Evolutionary conservation across 2,797 vertebrate genomes (phyloP).

Genomic region (Sebastes kiyomatsui): DNA sequence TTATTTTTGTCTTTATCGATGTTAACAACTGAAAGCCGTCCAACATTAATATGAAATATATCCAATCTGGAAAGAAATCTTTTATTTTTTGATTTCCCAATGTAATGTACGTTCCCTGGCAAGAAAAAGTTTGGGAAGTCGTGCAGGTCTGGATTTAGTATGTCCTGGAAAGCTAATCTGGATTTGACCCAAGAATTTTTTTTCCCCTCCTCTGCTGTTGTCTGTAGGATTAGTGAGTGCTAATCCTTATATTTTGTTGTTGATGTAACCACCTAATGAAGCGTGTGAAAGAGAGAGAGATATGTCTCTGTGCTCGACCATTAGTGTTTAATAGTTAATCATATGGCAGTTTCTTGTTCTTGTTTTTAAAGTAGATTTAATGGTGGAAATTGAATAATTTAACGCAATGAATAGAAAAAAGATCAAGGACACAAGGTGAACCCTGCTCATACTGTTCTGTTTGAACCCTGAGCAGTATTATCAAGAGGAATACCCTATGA

Average conservation of each 20-base stretch:
- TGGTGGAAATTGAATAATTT: neutral
- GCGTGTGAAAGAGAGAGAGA: neutral
- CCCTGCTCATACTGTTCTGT: neutral
- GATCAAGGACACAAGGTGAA: neutral
- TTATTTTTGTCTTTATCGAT: conserved; percentile 27
- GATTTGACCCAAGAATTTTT: neutral
- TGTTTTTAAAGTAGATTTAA: conserved; percentile 2
- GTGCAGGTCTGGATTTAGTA: conserved; percentile 19
- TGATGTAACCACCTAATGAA: neutral
- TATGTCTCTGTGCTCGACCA: neutral
- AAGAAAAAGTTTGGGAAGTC: neutral
- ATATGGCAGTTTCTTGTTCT: neutral
- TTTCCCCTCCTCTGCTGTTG: neutral
- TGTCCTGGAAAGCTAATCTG: conserved; percentile 22
- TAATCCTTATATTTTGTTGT: conserved; percentile 14
- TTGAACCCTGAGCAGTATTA: neutral
- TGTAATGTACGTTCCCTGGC: conserved; percentile 9
- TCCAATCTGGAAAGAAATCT: neutral
- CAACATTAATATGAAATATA: conserved; percentile 32
- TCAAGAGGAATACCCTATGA: neutral
- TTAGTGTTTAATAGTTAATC: neutral
- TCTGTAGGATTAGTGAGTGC: neutral
- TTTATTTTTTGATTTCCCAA: conserved; percentile 10
- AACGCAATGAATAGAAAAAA: neutral
- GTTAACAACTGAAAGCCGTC: conserved; percentile 13